These are phyloP conservation scores for Drosophila macrospina DNA, from an alignment of 2,888 invertebrate genomes.

Conservation along the genomic window DNA sequence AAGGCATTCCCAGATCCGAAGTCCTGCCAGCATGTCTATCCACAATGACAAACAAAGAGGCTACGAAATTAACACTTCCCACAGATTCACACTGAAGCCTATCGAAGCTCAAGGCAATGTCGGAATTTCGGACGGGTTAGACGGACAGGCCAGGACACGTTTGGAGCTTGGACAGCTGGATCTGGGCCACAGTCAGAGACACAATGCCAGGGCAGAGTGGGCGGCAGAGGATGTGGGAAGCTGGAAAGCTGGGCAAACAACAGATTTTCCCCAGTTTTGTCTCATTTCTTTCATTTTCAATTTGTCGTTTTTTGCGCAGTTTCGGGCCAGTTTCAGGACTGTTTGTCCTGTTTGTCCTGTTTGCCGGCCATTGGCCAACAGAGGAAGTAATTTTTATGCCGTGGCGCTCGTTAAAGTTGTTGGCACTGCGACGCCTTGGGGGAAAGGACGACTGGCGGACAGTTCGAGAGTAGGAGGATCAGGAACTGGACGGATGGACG, in stretches of 20 bases:
- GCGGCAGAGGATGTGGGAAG: background rate
- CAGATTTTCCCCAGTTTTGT: conserved; percentile 65
- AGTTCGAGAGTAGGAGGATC: conserved; percentile 19
- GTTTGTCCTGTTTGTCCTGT: conserved; percentile 42
- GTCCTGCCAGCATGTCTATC: conserved; percentile 12
- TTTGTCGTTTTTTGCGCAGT: conserved; percentile 72
- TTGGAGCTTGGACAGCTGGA: conserved; percentile 19
- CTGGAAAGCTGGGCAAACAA: conserved; percentile 60
- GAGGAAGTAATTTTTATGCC: conserved; percentile 69
- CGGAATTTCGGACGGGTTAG: conserved; percentile 31
- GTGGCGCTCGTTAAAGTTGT: conserved; percentile 68
- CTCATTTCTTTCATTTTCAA: conserved; percentile 66
- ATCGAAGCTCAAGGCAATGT: conserved; percentile 72
- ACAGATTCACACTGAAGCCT: conserved; percentile 55
- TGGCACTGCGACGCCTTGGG: conserved; percentile 23
- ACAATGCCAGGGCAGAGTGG: conserved; percentile 24
- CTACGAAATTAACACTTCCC: conserved; percentile 78
- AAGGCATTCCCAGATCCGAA: background rate
- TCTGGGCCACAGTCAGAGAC: conserved; percentile 39
- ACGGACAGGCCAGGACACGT: conserved; percentile 9
- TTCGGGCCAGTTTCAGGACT: conserved; percentile 26
- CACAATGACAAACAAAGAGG: conserved; percentile 67
- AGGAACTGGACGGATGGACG: conserved; percentile 1
- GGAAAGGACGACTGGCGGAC: background rate
- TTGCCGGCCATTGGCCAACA: conserved; percentile 66